Evolutionary conservation across 2,888 invertebrate species (phyloP), one percentile per base, ranked within the genome.

Genomic region (Nycteola revayana): DNA sequence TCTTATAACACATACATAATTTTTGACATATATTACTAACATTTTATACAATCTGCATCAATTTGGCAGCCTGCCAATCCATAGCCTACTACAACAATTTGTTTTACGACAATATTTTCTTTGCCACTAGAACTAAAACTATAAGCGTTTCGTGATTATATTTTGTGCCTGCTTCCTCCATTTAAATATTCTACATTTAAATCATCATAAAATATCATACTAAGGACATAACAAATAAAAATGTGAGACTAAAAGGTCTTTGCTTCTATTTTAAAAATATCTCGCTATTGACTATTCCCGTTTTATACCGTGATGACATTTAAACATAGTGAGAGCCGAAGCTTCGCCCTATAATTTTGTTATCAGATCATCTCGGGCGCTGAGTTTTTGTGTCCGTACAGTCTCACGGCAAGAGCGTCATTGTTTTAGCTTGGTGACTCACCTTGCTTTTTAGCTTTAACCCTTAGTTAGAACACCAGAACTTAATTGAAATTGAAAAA

Each of bases 331-430:
- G 26, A 34, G 35, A 37, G 47, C 43, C 49, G 51, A 62, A 58
- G 10, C 39, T 29, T 40, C 35, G 30, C 60, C 63, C 75, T 72
- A 69, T 74, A 75, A 75, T 75, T 75, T 72, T 40, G 63, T 77
- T 79, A 80, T 78, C 78, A 62, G 46, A 46, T 33, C 62, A 77
- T 79, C 76, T 71, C 56, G 55, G 61, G 62, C 58, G 64, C 68
- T 73, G 69, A 65, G 67, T 65, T 74, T 75, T 71, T 72, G 61
- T 70, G 53, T 58, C 54, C 60, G 42, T 62, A 56, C 64, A 67
- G 66, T 75, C 74, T 66, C 62, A 65, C 59, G 61, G 7, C n/a
- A 7, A 21, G 55, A 55, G 49, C 63, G 59, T 57, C 64, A 62
- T 70, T 72, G 69, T 74, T 66, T 66, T 60, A 60, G 63, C 66